These are phyloP conservation scores for Lepus townsendii DNA, from an alignment of 2,797 vertebrate species.

Conservation along the genomic window DNA sequence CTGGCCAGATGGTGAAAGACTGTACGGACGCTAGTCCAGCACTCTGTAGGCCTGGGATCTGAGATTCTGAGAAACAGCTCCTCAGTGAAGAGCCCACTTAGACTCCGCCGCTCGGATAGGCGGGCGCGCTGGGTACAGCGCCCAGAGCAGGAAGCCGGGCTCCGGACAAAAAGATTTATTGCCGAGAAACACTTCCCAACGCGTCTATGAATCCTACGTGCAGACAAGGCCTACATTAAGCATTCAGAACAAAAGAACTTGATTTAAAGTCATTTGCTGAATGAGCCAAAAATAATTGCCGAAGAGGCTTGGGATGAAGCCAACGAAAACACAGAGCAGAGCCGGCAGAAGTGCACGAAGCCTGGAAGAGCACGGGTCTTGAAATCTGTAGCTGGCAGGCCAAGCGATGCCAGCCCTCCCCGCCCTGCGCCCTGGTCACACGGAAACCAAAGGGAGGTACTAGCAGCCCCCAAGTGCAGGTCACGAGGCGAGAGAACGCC, in stretches of 20 bases:
- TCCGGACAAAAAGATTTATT: background rate
- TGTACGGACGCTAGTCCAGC: background rate
- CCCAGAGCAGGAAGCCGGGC: background rate
- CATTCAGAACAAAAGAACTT: conserved; percentile 33
- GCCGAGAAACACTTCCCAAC: background rate
- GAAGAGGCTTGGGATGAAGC: conserved; percentile 55
- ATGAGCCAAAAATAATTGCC: conserved; percentile 75
- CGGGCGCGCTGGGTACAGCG: background rate
- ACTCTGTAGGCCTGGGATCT: background rate
- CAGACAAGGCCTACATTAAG: background rate
- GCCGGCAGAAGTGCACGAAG: background rate
- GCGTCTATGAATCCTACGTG: background rate
- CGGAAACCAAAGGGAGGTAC: background rate
- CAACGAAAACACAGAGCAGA: conserved; percentile 30
- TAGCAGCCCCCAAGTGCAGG: background rate
- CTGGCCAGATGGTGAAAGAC: background rate
- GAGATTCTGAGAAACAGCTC: background rate
- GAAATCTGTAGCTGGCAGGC: background rate
- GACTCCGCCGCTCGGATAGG: accelerated
- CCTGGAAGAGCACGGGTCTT: background rate
- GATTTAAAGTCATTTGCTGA: conserved; percentile 64
- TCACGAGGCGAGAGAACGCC: background rate
- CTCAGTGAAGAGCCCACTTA: background rate
- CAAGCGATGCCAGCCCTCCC: background rate
- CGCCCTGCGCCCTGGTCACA: background rate